phyloP scores from a whole-genome alignment of 2,888 invertebrate genomes.

The Ichneumoninae sp. region DNA sequence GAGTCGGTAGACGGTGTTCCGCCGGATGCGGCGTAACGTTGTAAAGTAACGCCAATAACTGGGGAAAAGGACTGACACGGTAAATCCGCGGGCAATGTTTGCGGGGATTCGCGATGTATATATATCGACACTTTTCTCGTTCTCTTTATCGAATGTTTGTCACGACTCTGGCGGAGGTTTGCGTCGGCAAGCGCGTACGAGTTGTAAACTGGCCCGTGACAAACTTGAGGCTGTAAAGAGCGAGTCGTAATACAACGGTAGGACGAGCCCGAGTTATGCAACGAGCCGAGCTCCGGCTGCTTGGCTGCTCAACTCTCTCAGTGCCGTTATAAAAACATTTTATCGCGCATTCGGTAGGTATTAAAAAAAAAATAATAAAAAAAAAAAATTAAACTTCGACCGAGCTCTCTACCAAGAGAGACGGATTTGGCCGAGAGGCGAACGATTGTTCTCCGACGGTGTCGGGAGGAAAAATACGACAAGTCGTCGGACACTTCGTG shows the following conservation, averaged over 20 bases:
- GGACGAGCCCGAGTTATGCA: constrained; percentile 61
- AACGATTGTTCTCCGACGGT: constrained; percentile 58
- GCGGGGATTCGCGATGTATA: background rate
- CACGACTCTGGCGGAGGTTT: constrained; percentile 2
- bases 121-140: constrained; percentile 55
- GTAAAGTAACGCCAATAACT: constrained; percentile 53
- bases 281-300: constrained; percentile 65
- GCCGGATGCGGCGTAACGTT: constrained; percentile 36
- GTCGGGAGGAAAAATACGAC: constrained; percentile 7
- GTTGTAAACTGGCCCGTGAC: constrained; percentile 75
- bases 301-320: constrained; percentile 30
- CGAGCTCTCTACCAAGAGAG: constrained; percentile 10
- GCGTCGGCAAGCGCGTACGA: background rate
- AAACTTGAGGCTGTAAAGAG: constrained; percentile 77
- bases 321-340: constrained; percentile 79
- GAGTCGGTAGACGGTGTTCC: constrained; percentile 24
- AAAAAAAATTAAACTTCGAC: constrained; percentile 45
- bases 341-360: constrained; percentile 71
- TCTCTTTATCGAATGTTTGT: constrained; percentile 13
- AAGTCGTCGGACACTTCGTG: constrained; percentile 34
- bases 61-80: constrained; percentile 34
- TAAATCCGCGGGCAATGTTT: constrained; percentile 1
- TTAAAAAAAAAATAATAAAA: constrained; percentile 31
- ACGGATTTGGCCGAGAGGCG: constrained; percentile 58
- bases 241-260: constrained; percentile 72